Evolutionary conservation across 2,113 vertebrate species (phyloP), one percentile per base, ranked within the genome.

Genomic region (Eulacestoma nigropectus): DNA sequence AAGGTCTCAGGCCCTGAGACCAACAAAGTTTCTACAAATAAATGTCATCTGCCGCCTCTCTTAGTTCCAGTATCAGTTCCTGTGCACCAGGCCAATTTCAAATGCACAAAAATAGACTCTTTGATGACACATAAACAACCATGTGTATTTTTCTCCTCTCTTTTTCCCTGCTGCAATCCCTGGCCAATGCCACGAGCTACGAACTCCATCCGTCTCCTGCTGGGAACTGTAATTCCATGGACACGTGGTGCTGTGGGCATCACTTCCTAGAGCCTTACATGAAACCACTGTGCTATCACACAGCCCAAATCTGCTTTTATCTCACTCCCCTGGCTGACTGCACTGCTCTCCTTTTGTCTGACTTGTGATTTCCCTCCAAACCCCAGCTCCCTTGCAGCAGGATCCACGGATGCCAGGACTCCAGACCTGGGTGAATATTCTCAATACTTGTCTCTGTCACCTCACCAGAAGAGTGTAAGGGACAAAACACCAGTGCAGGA

Each of bases 241-340:
- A 18, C 33, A 17, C 0, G 1, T 16, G 25, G 9, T 9, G 30
- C 1, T 10, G 30, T 26, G 50, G 33, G 23, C 32, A n/a, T 9
- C 6, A 1, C 6, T 14, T 35, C 81, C 69, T 8, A 11, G 25
- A 70, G 37, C n/a, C 63, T 42, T 22, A 7, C 49, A 20, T 1
- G 2, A 19, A 47, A 29, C 23, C 5, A 1, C 15, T 42, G 41
- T 41, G 41, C 11, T 41, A 41, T 16, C 57, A 37, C n/a, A 37
- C 30, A 64, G 29, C 14, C 33, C 7, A 62, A 53, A 15, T 23
- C n/a, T 68, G 50, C 60, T 74, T 60, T 37, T 23, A 8, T 17
- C 56, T 65, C 55, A 32, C 52, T 39, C 47, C 13, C 13, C 27
- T 39, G 65, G 7, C 64, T 53, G 50, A 17, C 27, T 77, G 9